These are phyloP conservation scores for Leptura quadrifasciata DNA, from an alignment of 2,888 invertebrate species.

Conservation along the genomic window DNA sequence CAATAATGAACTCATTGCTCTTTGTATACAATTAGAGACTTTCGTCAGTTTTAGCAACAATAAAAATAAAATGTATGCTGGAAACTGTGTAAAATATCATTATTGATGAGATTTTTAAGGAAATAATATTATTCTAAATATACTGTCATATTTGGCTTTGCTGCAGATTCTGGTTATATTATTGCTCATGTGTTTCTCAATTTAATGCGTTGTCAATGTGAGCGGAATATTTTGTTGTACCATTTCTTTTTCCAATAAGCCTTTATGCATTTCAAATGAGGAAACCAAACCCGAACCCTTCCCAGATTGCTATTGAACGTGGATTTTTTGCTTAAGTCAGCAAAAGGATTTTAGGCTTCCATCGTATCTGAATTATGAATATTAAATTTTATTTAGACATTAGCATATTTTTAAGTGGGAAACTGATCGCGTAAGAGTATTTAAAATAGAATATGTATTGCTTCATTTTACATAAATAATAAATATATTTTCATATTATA, in stretches of 20 bases:
- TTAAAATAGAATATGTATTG: not conserved
- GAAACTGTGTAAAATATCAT: too few relatives aligned
- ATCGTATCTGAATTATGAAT: slow-evolving; percentile 3
- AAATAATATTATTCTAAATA: not conserved
- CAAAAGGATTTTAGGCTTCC: not conserved
- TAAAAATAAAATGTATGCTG: too few relatives aligned
- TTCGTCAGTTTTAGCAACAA: too few relatives aligned
- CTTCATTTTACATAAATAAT: too few relatives aligned
- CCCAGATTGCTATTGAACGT: not conserved
- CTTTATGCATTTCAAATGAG: slow-evolving; percentile 2
- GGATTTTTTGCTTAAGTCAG: slow-evolving; percentile 3
- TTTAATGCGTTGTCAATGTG: not conserved
- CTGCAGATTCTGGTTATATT: not conserved
- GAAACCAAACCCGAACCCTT: not conserved
- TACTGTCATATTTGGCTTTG: not conserved
- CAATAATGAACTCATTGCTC: too few relatives aligned
- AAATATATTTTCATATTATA: too few relatives aligned
- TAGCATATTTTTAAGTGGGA: not conserved
- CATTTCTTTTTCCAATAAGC: not conserved
- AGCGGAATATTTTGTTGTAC: not conserved
- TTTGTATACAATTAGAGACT: too few relatives aligned
- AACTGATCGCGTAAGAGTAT: not conserved
- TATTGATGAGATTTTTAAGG: not conserved
- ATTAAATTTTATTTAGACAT: not conserved
- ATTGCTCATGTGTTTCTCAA: not conserved